phyloP scores from a whole-genome alignment of 2,888 invertebrate genomes.

The Papilio protenor region DNA sequence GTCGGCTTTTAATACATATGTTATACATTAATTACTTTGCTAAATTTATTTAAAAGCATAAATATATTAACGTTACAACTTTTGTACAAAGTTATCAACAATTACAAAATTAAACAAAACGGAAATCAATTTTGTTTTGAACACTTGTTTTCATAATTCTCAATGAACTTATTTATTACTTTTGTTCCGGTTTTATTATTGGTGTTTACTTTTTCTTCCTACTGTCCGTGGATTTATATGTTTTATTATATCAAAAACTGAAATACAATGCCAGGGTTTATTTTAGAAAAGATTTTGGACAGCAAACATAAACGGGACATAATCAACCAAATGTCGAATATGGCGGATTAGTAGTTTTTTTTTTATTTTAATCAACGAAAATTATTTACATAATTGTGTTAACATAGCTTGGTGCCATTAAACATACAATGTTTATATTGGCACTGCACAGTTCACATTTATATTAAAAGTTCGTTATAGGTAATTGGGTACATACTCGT shows the following conservation, averaged over 20 bases:
- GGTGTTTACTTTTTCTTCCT: slow-evolving; percentile 2
- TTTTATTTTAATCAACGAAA: too few species aligned
- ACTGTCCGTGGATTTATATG: neutral
- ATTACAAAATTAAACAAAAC: neutral
- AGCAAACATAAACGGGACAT: neutral
- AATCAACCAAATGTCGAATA: neutral
- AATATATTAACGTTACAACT: neutral
- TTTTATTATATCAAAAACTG: neutral
- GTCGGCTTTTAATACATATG: too few species aligned
- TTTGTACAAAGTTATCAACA: neutral
- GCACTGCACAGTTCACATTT: too few species aligned
- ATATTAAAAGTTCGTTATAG: too few species aligned
- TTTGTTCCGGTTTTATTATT: neutral
- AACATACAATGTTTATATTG: too few species aligned
- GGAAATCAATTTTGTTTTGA: neutral
- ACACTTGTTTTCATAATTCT: slow-evolving; percentile 8
- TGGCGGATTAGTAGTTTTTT: too few species aligned
- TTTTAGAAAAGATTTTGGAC: neutral
- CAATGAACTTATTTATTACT: slow-evolving; percentile 2
- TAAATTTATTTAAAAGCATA: neutral
- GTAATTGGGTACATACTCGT: too few species aligned
- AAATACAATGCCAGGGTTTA: neutral
- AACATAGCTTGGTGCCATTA: too few species aligned
- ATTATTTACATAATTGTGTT: too few species aligned
- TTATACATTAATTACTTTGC: neutral